Percentiles rank a stretch among this genome's conserved stretches.
Conservation (phyloP, 53 echinoderm and acorn worm species). For the Echinometra lucunter region DNA sequence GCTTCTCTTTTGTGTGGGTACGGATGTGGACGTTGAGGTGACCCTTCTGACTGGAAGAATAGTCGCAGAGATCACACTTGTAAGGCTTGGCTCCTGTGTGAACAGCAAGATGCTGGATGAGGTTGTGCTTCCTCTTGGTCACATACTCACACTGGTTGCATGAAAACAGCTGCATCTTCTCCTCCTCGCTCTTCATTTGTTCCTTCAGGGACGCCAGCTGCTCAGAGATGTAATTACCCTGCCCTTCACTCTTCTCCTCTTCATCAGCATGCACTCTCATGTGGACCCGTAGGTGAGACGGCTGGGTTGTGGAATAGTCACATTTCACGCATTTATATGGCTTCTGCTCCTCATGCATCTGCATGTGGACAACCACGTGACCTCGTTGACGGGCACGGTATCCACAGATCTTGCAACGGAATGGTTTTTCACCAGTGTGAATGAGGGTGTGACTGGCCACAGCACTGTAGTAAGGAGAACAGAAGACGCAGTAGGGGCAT, state of each 20-base stretch:
- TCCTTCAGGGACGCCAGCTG: constrained; percentile 72
- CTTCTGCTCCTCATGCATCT: constrained; percentile 88
- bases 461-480: constrained; percentile 87
- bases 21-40: constrained; percentile 93
- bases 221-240: constrained; percentile 74
- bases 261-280: constrained; percentile 81
- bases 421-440: constrained; percentile 91
- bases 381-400: constrained; percentile 86
- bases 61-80: constrained; percentile 90
- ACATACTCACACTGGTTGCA: constrained; percentile 85
- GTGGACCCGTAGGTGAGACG: constrained; percentile 85
- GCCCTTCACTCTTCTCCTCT: constrained; percentile 74
- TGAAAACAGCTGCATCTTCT: constrained; percentile 77
- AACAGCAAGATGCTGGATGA: constrained; percentile 84
- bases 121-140: constrained; percentile 85
- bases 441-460: constrained; percentile 88
- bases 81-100: constrained; percentile 89
- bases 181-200: constrained; percentile 79
- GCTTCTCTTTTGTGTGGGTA: constrained; percentile 89
- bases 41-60: constrained; percentile 89
- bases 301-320: constrained; percentile 86
- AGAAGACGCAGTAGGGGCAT: constrained; percentile 84
- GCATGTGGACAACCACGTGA: constrained; percentile 92
- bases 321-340: constrained; percentile 87
- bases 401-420: constrained; percentile 81